Percentiles rank a stretch among this genome's conserved stretches.
phyloP scores from a whole-genome alignment of 2,888 invertebrate species.

The Exephanes ischioxanthus region DNA sequence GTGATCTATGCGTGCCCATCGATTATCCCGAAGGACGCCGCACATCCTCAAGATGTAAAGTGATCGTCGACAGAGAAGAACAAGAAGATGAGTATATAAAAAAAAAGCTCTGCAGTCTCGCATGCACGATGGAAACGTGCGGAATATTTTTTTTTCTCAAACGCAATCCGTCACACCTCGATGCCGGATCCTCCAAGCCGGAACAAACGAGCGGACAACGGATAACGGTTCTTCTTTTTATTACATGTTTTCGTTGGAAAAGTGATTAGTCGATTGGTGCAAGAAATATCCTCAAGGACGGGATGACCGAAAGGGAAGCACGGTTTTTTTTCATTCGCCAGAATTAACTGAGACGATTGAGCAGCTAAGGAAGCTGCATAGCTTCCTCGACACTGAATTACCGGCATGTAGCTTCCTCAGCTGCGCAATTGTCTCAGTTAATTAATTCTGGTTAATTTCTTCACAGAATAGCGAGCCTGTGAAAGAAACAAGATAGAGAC shows the following conservation, averaged over 20 bases:
- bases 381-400: too few species aligned
- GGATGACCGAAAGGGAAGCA: neutral
- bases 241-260: constrained; percentile 39
- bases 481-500: too few species aligned
- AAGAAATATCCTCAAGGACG: neutral
- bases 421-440: too few species aligned
- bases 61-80: constrained; percentile 4
- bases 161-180: constrained; percentile 5
- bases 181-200: constrained; percentile 37
- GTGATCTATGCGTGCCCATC: constrained; percentile 31
- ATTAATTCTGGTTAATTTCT: too few species aligned
- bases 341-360: neutral
- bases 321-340: neutral
- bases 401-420: too few species aligned
- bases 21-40: constrained; percentile 46
- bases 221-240: constrained; percentile 1
- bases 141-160: neutral
- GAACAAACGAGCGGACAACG: constrained; percentile 12
- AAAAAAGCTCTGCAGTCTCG: neutral
- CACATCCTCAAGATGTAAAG: constrained; percentile 10
- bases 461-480: too few species aligned
- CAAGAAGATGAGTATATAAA: neutral
- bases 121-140: neutral
- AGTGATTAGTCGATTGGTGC: constrained; percentile 4
- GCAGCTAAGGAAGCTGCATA: neutral